Evolutionary conservation across 2,797 vertebrate genomes (phyloP), one percentile per base, ranked within the genome.

Genomic region (Chrosomus eos): DNA sequence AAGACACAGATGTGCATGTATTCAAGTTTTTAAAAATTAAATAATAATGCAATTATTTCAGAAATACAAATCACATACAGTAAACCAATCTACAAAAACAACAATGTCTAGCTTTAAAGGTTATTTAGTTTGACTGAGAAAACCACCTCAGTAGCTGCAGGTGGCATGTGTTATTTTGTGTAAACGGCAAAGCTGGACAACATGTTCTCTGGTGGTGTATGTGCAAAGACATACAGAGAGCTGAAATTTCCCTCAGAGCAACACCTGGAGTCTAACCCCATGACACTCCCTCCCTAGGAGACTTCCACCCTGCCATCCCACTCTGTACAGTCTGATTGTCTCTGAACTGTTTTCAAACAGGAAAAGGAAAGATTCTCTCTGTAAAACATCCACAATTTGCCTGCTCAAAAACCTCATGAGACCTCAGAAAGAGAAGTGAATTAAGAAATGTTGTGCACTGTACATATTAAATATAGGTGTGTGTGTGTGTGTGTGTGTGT

Each of bases 201-300:
- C 78, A 51, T 88, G 83, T 45, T 80, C 86, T 80, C 80, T 87
- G 80, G 48, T 67, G 80, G 43, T 45, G 82, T 70, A 74, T 72
- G 48, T 82, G 74, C 64, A 73, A 21, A 14, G 90, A 90, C 91
- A 90, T 62, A 87, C 66, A 45, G 43, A 43, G 55, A 45, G 38
- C 86, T 90, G 76, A 85, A 88, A 85, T 88, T 86, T 74, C 91
- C 89, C 90, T 90, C 80, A 83, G 90, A 91, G 87, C 88, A 90
- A 88, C 88, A 92, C 89, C 90, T 93, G 91, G 91, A 92, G 89
- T 88, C 89, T 85, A 73, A 85, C 80, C 81, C 70, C 84, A 80
- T 67, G 76, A 87, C 83, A 80, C 62, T 45, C 4, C n/a, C 80
- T 73, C 80, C 53, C 70, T 43, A 38, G 48, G 81, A 80, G 88